Evolutionary conservation across 2,113 vertebrate genomes (phyloP).

Genomic region (Geococcyx californianus): DNA sequence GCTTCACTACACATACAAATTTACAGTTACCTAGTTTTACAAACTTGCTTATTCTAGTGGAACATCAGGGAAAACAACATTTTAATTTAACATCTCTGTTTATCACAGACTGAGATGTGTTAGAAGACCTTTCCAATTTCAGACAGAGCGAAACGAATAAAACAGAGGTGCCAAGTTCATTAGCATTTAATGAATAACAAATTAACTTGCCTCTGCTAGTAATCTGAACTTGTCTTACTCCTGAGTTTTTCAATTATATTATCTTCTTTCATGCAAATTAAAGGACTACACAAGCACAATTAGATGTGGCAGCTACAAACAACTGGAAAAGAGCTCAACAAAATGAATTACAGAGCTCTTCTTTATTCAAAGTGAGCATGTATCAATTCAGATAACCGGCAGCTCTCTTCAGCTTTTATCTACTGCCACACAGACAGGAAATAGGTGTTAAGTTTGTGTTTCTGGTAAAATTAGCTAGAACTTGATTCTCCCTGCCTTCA

Average conservation of each 20-base stretch:
- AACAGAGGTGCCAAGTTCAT: slow-evolving; percentile 70
- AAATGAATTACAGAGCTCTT: slow-evolving; percentile 54
- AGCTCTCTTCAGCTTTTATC: slow-evolving; percentile 16
- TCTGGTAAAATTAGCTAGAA: not conserved
- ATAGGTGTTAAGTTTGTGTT: not conserved
- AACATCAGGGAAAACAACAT: slow-evolving; percentile 28
- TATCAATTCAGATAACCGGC: slow-evolving; percentile 36
- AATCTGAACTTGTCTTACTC: slow-evolving; percentile 74
- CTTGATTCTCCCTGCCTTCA: not conserved
- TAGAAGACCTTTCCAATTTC: slow-evolving; percentile 71
- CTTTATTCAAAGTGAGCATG: slow-evolving; percentile 9
- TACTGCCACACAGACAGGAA: not conserved
- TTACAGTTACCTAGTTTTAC: not conserved
- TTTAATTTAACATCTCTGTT: slow-evolving; percentile 66
- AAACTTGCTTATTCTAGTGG: slow-evolving; percentile 28
- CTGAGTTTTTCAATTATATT: slow-evolving; percentile 72
- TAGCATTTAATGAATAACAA: slow-evolving; percentile 81
- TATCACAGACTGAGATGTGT: slow-evolving; percentile 50
- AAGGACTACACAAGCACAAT: slow-evolving; percentile 72
- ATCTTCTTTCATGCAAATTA: slow-evolving; percentile 78
- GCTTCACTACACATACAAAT: not conserved
- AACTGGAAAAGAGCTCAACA: slow-evolving; percentile 54
- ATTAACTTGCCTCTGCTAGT: slow-evolving; percentile 68
- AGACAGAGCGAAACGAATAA: slow-evolving; percentile 72
- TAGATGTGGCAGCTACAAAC: slow-evolving; percentile 68